Conservation (phyloP, 2,113 vertebrate species). For the Climacteris rufus region DNA sequence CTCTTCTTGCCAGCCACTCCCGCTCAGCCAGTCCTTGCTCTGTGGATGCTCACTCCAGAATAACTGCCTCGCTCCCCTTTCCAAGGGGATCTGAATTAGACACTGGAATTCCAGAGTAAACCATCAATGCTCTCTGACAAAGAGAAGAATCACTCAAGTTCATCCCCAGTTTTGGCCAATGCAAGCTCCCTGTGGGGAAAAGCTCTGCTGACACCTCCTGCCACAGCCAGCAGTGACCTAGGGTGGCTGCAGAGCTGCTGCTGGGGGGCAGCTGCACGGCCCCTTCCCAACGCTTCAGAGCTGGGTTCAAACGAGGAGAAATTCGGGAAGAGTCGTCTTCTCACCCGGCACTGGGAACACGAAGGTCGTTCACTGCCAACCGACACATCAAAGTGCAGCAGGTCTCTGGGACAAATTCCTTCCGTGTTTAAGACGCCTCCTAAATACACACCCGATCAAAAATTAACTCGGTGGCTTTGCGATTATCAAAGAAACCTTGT, state of each 20-base stretch:
- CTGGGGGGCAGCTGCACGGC: rapidly evolving
- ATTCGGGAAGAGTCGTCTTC: neutral
- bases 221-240: neutral
- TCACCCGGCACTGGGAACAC: neutral
- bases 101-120: neutral
- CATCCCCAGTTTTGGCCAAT: neutral
- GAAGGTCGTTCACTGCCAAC: neutral
- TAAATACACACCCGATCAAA: neutral
- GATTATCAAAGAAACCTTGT: neutral
- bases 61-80: neutral
- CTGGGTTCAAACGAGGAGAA: neutral
- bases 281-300: neutral
- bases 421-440: neutral
- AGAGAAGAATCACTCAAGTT: neutral
- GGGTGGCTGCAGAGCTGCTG: neutral
- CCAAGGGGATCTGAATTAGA: neutral
- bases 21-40: neutral
- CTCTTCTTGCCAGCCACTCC: neutral
- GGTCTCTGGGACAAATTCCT: neutral
- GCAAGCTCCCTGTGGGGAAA: neutral
- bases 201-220: neutral
- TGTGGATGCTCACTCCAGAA: neutral
- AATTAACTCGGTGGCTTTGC: neutral
- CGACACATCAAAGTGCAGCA: neutral
- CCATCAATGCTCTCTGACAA: neutral